phyloP scores from a whole-genome alignment of 1,140 invertebrate genomes.

The Caligus rogercresseyi region DNA sequence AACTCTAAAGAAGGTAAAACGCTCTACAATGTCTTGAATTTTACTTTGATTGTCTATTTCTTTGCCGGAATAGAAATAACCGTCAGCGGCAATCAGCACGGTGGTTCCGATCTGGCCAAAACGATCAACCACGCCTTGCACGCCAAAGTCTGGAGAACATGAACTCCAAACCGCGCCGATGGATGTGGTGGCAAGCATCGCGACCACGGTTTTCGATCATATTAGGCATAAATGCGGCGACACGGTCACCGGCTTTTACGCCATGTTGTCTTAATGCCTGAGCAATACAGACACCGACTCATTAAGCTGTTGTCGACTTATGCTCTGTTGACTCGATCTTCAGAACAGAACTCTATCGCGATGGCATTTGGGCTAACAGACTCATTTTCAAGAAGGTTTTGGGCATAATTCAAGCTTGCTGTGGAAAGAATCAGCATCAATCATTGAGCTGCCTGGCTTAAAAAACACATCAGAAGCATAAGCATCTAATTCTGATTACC shows the following conservation, averaged over 20 bases:
- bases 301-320: constrained; percentile 30
- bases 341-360: constrained; percentile 29
- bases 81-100: constrained; percentile 25
- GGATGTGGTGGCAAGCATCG: constrained; percentile 36
- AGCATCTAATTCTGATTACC: background rate
- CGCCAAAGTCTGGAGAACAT: constrained; percentile 40
- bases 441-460: constrained; percentile 23
- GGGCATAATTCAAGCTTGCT: constrained; percentile 26
- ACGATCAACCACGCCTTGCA: constrained; percentile 26
- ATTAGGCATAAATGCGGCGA: constrained; percentile 32
- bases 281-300: constrained; percentile 29
- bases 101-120: constrained; percentile 22
- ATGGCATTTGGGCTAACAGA: constrained; percentile 21
- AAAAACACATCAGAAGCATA: constrained; percentile 17
- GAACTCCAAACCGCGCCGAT: constrained; percentile 40
- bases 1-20: too few species aligned
- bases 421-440: constrained; percentile 27
- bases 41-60: too few species aligned
- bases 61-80: constrained; percentile 37
- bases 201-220: constrained; percentile 30
- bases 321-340: constrained; percentile 24
- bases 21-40: too few species aligned
- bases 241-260: constrained; percentile 31
- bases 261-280: constrained; percentile 30
- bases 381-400: constrained; percentile 25